Evolutionary conservation across 92 coral and sea anemone species (phyloP).

Genomic region (Scolanthus callimorphus): DNA sequence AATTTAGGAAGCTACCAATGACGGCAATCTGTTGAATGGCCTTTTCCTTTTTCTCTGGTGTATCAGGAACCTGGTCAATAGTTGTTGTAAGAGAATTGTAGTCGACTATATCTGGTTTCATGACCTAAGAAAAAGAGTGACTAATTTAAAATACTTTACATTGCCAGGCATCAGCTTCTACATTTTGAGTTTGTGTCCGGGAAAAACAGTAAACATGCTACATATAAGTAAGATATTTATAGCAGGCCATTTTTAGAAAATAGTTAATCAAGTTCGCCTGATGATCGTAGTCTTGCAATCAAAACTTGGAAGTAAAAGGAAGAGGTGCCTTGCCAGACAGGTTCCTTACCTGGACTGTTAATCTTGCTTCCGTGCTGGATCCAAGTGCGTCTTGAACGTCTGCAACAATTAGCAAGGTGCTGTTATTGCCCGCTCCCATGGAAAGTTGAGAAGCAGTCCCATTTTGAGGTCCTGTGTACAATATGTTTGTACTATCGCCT

Average conservation of each 20-base stretch:
- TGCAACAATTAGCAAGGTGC: background rate
- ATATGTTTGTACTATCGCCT: background rate
- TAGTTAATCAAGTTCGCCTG: too few relatives aligned
- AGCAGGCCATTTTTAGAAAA: too few relatives aligned
- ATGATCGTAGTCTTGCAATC: too few relatives aligned
- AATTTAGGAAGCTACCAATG: constrained; percentile 21
- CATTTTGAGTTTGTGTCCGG: too few relatives aligned
- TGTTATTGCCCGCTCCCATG: constrained; percentile 8
- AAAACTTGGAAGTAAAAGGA: too few relatives aligned
- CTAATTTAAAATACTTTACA: too few relatives aligned
- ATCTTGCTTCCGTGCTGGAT: background rate
- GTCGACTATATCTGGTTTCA: constrained; percentile 7
- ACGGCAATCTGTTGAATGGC: constrained; percentile 9
- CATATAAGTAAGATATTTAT: too few relatives aligned
- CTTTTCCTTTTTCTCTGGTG: background rate
- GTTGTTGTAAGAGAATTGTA: constrained; percentile 3
- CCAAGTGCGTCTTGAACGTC: constrained; percentile 6
- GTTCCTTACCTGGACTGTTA: constrained; percentile 8
- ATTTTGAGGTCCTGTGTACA: constrained; percentile 12
- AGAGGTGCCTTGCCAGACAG: too few relatives aligned
- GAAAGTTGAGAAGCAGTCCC: constrained; percentile 10
- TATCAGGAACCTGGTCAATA: background rate
- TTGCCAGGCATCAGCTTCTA: too few relatives aligned
- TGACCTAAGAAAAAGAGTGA: constrained; percentile 9
- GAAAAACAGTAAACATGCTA: too few relatives aligned